phyloP scores from a whole-genome alignment of 1,140 invertebrate genomes.

The Leptoteleia sp. region DNA sequence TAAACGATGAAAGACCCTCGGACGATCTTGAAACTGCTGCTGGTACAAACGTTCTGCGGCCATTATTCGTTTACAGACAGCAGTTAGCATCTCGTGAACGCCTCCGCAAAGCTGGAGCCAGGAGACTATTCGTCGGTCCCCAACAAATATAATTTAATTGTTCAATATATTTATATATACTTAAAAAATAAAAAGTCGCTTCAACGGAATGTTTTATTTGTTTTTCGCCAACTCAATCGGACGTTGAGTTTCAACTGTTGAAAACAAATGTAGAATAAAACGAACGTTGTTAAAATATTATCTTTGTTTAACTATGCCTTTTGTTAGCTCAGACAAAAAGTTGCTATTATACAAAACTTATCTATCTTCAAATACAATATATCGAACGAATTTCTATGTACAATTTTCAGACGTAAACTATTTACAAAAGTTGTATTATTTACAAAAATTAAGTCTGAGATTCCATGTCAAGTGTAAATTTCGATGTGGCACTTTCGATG shows the following conservation, averaged over 20 bases:
- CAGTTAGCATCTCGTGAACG: slow-evolving; percentile 77
- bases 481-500: too few species aligned
- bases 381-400: background rate
- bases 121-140: slow-evolving; percentile 27
- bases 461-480: too few species aligned
- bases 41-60: slow-evolving; percentile 76
- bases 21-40: slow-evolving; percentile 77
- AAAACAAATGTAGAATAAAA: too few species aligned
- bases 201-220: background rate
- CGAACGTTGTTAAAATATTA: too few species aligned
- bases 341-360: too few species aligned
- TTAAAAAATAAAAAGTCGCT: slow-evolving; percentile 9
- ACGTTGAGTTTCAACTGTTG: too few species aligned
- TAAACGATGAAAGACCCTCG: slow-evolving; percentile 47
- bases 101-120: slow-evolving; percentile 62
- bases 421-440: too few species aligned
- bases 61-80: slow-evolving; percentile 78
- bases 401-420: too few species aligned
- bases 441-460: too few species aligned
- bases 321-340: too few species aligned
- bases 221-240: too few species aligned
- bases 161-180: background rate
- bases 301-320: too few species aligned
- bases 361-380: background rate
- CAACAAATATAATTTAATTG: slow-evolving; percentile 18